Percentiles rank a stretch among this genome's conserved stretches.
Conservation (phyloP, 2,888 invertebrate species). For the Metalampra italica region DNA sequence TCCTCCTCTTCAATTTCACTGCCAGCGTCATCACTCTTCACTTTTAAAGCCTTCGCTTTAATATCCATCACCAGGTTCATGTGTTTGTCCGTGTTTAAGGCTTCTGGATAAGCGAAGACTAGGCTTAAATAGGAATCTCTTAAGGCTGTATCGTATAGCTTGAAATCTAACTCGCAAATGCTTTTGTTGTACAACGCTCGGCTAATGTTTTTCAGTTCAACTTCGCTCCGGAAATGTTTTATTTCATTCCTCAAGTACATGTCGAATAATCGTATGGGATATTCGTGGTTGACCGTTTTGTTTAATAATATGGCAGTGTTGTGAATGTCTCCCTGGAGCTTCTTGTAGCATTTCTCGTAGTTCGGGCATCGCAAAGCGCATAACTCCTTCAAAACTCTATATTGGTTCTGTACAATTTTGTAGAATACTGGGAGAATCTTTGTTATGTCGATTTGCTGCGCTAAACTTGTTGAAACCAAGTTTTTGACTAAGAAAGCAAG, state of each 20-base stretch:
- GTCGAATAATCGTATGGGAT: conserved; percentile 52
- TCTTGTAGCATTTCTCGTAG: conserved; percentile 45
- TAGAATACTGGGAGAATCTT: conserved; percentile 27
- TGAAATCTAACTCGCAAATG: conserved; percentile 56
- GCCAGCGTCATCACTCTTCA: conserved; percentile 10
- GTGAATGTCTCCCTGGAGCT: conserved; percentile 57
- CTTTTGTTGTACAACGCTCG: conserved; percentile 62
- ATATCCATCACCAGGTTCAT: conserved; percentile 64
- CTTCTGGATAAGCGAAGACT: conserved; percentile 40
- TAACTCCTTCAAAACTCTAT: conserved; percentile 38
- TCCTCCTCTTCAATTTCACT: conserved; percentile 14
- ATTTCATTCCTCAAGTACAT: conserved; percentile 52
- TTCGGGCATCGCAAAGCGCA: conserved; percentile 41
- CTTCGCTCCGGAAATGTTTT: conserved; percentile 20
- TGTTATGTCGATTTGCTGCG: conserved; percentile 27
- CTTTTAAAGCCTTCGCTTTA: conserved; percentile 48
- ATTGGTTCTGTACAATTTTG: conserved; percentile 36
- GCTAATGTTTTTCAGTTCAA: conserved; percentile 47
- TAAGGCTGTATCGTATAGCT: conserved; percentile 44
- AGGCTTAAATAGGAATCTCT: conserved; percentile 53
- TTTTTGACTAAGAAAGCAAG: conserved; percentile 48
- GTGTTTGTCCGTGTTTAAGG: conserved; percentile 44
- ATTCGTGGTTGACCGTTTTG: conserved; percentile 40
- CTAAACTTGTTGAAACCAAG: conserved; percentile 33
- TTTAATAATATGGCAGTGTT: conserved; percentile 57